Percentiles rank a stretch among this genome's conserved stretches.
phyloP scores from a whole-genome alignment of 2,113 vertebrate species.

The Epinephelus moara region DNA sequence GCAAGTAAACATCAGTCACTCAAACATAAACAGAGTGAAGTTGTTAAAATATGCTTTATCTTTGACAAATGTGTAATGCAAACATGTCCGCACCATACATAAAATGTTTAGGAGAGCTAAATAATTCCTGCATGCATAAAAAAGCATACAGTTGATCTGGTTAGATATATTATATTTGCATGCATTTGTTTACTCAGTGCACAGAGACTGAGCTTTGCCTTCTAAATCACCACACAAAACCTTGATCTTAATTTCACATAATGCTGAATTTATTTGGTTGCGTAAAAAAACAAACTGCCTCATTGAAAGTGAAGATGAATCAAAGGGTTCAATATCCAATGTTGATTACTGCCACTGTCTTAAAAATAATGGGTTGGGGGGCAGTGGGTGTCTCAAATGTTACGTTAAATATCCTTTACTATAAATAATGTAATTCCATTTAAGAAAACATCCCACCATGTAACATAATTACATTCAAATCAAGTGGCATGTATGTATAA shows the following conservation, averaged over 20 bases:
- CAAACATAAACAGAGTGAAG: not conserved
- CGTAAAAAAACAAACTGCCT: constrained; percentile 1
- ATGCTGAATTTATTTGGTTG: constrained; percentile 22
- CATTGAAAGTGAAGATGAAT: constrained; percentile 1
- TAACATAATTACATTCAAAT: constrained; percentile 71
- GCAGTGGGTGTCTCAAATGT: constrained; percentile 1
- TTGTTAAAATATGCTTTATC: not conserved
- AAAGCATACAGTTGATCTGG: not conserved
- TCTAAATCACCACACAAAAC: constrained; percentile 19
- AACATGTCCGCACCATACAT: not conserved
- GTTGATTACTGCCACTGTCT: constrained; percentile 22
- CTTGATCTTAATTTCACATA: constrained; percentile 28
- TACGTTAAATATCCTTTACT: constrained; percentile 49
- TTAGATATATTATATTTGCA: not conserved
- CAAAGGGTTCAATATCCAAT: not conserved
- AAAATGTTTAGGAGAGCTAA: not conserved
- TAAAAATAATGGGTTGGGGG: constrained; percentile 1
- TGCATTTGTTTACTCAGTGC: constrained; percentile 6
- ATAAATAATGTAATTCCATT: constrained; percentile 68
- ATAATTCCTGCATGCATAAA: not conserved
- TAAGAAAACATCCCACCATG: constrained; percentile 58
- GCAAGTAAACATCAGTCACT: not conserved
- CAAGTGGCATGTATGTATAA: constrained; percentile 67
- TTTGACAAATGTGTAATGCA: not conserved
- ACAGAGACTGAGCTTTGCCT: not conserved